Evolutionary conservation across 2,113 vertebrate genomes (phyloP), one percentile per base, ranked within the genome.

Genomic region (Urocynchramus pylzowi): DNA sequence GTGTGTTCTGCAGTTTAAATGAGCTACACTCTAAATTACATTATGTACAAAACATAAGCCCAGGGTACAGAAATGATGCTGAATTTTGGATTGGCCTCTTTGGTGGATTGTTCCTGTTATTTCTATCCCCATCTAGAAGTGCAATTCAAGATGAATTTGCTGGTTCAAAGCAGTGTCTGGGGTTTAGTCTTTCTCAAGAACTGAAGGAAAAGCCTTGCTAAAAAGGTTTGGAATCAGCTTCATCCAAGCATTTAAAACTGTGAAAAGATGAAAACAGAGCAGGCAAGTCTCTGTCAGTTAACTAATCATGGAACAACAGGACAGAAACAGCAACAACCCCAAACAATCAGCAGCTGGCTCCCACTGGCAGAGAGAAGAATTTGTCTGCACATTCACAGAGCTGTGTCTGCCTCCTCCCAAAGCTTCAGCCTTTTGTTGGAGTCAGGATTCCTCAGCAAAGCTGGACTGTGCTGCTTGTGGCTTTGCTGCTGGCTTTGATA

Each of bases 321-420:
- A 73, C 76, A 92, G 95, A 89, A 95, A 92, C 61, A 95, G 80
- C 31, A 87, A 87, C 71, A 88, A 30, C 74, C 78, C 87, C 90
- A 94, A 96, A 85, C 18, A 86, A 75, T 68, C 87, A 95, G 70
- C 54, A 83, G n/a, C 9, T 57, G 42, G 10, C 6, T 73, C 49
- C 41, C 27, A 53, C 8, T 13, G 22, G 81, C 88, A 94, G 87
- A 75, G 60, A 89, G 95, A 87, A 79, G 61, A 60, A 64, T 75
- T 87, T 74, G 5, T 49, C 45, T 37, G 1, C 18, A 37, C 10
- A 20, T 1, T 4, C 11, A 8, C 13, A 50, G 35, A 56, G 24
- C 17, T 73, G 33, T 12, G 16, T 16, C 84, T 87, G 27, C 84
- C 59, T 88, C 39, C 64, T 79, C 64, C 39, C 57, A 44, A 19